A percentile compares a stretch with the other conserved stretches of the same genome.
phyloP scores from a whole-genome alignment of 2,888 invertebrate species.

The Volucella inanis region DNA sequence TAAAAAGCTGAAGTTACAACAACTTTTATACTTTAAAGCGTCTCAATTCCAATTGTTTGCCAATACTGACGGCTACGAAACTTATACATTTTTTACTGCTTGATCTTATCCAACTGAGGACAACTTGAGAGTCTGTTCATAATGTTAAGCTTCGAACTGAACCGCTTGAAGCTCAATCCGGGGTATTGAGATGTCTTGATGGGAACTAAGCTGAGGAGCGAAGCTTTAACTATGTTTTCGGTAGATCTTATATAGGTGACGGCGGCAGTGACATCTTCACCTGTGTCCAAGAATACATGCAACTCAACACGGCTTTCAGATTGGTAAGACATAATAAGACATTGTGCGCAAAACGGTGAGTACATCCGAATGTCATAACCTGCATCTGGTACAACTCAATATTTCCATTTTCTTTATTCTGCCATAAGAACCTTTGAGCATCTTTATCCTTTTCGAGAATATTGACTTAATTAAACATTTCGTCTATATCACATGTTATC shows the following conservation, averaged over 20 bases:
- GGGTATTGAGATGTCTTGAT: constrained; percentile 16
- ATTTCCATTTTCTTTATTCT: too few species aligned
- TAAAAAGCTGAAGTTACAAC: too few species aligned
- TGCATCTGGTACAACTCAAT: too few species aligned
- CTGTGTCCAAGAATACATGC: constrained; percentile 15
- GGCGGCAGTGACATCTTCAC: not conserved
- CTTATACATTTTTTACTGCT: constrained; percentile 27
- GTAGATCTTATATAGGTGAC: not conserved
- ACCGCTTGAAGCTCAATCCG: constrained; percentile 11
- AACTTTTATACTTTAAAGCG: too few species aligned
- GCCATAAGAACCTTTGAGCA: too few species aligned
- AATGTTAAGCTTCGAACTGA: not conserved
- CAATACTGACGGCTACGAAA: not conserved
- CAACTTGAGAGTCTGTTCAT: constrained; percentile 30
- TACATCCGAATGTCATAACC: too few species aligned
- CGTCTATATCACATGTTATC: too few species aligned
- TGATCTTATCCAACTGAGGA: constrained; percentile 29
- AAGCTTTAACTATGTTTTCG: not conserved
- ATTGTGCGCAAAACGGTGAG: too few species aligned
- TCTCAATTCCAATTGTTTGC: too few species aligned
- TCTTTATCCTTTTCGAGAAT: too few species aligned
- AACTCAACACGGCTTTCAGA: not conserved
- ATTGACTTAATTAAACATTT: too few species aligned
- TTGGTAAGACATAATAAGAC: too few species aligned
- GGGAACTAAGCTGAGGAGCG: constrained; percentile 3